A percentile compares a stretch with the other conserved stretches of the same genome.
Evolutionary conservation across 2,113 vertebrate species (phyloP).

Genomic region (Leucoraja erinaceus): DNA sequence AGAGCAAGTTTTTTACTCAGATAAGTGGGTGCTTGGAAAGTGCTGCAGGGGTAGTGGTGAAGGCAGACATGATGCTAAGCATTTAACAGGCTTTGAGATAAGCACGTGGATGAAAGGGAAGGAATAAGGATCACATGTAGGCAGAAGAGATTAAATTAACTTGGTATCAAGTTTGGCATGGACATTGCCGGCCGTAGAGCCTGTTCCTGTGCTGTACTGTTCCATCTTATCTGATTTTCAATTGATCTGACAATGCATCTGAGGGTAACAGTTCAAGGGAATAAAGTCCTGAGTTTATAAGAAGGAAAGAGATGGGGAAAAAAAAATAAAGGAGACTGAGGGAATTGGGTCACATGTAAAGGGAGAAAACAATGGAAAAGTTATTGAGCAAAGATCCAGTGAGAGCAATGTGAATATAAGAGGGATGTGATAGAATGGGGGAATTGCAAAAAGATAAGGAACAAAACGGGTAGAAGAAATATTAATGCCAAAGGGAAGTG

Average conservation of each 20-base stretch:
- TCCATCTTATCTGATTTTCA: not conserved
- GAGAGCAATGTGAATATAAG: not conserved
- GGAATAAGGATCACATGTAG: no score
- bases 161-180: no score
- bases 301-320: not conserved
- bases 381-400: not conserved
- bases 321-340: not conserved
- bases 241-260: not conserved
- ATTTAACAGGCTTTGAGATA: no score
- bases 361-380: not conserved
- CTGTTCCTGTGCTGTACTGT: no score
- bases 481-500: not conserved
- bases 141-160: no score
- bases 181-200: no score
- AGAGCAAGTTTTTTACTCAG: no score
- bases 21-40: no score
- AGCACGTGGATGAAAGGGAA: no score
- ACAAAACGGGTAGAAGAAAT: not conserved
- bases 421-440: not conserved
- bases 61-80: no score
- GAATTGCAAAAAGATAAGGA: not conserved
- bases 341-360: not conserved
- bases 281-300: not conserved
- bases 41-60: no score
- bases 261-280: not conserved